Conservation (phyloP, 2,888 invertebrate genomes). For the Strigamia maritima region DNA sequence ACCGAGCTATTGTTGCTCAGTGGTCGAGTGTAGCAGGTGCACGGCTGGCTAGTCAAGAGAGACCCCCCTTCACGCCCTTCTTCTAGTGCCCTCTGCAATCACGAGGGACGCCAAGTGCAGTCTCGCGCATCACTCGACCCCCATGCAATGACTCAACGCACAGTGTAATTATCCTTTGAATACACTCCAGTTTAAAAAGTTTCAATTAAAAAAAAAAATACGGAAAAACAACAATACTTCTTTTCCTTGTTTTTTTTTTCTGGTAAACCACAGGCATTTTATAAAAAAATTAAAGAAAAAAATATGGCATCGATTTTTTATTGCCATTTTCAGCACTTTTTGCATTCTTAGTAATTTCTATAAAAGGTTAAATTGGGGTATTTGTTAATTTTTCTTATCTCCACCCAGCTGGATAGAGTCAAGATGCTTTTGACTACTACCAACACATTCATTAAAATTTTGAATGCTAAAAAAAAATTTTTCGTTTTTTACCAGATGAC, state of each 20-base stretch:
- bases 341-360: not conserved
- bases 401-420: slow-evolving; percentile 20
- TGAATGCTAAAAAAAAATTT: not conserved
- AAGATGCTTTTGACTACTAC: slow-evolving; percentile 26
- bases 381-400: slow-evolving; percentile 23
- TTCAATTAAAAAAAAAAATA: not conserved
- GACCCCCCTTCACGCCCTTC: slow-evolving; percentile 21
- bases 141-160: slow-evolving; percentile 15
- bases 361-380: slow-evolving; percentile 16
- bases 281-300: not conserved
- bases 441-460: slow-evolving; percentile 21
- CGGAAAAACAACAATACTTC: not conserved
- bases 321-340: not conserved
- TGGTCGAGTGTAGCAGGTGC: slow-evolving; percentile 34
- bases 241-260: slow-evolving; percentile 17
- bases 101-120: slow-evolving; percentile 32
- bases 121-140: slow-evolving; percentile 23
- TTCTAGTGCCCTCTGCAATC: slow-evolving; percentile 22
- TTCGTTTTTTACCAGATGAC: slow-evolving; percentile 1
- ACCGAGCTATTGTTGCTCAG: slow-evolving; percentile 26
- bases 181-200: not conserved
- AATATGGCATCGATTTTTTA: not conserved
- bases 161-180: slow-evolving; percentile 14
- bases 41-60: slow-evolving; percentile 28
- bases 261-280: not conserved